Evolutionary conservation across 2,797 vertebrate species (phyloP).

Genomic region (Mionectes olivaceus): DNA sequence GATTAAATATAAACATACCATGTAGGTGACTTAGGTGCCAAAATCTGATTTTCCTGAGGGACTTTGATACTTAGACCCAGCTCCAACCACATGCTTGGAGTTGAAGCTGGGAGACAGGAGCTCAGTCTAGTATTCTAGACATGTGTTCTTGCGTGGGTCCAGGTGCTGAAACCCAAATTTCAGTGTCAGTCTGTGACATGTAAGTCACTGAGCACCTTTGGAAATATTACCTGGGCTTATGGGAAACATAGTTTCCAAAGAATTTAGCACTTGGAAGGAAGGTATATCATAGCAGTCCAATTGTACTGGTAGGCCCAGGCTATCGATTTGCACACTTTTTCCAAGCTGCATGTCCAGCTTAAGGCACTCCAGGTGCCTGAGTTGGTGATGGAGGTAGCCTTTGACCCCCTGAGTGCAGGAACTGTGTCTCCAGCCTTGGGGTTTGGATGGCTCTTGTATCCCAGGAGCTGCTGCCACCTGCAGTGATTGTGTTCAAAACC

Average conservation of each 20-base stretch:
- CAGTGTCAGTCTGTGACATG: not conserved
- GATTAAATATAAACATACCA: not conserved
- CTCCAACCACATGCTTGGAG: not conserved
- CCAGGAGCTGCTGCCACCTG: not conserved
- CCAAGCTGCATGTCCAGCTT: not conserved
- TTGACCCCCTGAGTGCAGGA: fast-evolving
- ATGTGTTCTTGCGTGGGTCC: not conserved
- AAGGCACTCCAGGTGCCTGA: not conserved
- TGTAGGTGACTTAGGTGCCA: not conserved
- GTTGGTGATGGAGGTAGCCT: not conserved
- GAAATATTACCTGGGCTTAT: not conserved
- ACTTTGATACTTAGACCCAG: not conserved
- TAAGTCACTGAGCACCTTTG: not conserved
- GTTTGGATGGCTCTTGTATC: not conserved
- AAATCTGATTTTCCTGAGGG: not conserved
- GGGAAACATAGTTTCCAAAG: not conserved
- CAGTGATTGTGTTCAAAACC: not conserved
- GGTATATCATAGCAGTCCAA: not conserved
- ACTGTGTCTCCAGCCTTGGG: not conserved
- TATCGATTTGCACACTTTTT: fast-evolving
- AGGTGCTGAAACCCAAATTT: not conserved
- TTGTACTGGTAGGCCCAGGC: not conserved
- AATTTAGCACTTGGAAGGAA: not conserved
- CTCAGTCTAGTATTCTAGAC: not conserved
- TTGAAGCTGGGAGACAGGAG: not conserved